phyloP scores from a whole-genome alignment of 2,888 invertebrate species.

The Cantharis lateralis region DNA sequence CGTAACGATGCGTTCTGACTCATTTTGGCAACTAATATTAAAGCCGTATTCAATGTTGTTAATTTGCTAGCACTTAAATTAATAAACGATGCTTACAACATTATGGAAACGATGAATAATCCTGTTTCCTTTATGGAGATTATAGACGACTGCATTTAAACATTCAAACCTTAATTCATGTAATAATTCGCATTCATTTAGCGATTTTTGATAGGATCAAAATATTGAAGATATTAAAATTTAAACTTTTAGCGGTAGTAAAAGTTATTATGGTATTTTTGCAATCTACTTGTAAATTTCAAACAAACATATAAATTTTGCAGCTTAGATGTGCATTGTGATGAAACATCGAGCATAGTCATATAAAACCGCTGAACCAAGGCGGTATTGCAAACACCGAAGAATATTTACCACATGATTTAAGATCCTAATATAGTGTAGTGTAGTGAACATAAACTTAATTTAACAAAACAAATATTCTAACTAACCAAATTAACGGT shows the following conservation, averaged over 20 bases:
- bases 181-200: too few species aligned
- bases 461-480: neutral
- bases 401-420: neutral
- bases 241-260: neutral
- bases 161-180: neutral
- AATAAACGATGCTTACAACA: neutral
- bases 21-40: neutral
- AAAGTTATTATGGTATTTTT: neutral
- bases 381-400: neutral
- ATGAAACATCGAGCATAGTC: neutral
- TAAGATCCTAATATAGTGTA: neutral
- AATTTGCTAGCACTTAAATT: neutral
- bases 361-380: neutral
- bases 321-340: neutral
- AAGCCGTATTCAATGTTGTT: neutral
- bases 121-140: neutral
- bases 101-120: neutral
- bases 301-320: neutral
- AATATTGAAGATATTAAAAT: neutral
- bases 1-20: too few species aligned
- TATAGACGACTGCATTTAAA: neutral
- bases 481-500: neutral
- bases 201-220: too few species aligned
- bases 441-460: neutral
- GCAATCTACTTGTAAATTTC: neutral